Conservation (phyloP, 2,113 vertebrate species). For the Myotis yumanensis region DNA sequence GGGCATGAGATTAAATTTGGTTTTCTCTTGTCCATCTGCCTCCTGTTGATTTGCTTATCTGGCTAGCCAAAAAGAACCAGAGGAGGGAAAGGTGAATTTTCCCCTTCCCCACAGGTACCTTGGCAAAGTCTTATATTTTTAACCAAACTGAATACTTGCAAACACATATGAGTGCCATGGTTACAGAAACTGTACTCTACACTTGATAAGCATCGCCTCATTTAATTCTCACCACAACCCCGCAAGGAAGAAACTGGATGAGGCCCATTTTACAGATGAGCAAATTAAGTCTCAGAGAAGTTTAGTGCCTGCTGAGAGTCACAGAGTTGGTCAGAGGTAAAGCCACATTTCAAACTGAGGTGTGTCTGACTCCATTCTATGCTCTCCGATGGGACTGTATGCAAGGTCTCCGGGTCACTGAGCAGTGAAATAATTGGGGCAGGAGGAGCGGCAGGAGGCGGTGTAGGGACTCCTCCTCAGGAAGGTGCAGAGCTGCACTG, state of each 20-base stretch:
- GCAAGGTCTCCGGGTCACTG: not conserved
- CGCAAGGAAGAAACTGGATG: not conserved
- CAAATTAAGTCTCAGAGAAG: not conserved
- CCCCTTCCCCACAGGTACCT: not conserved
- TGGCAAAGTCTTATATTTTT: not conserved
- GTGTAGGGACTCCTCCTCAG: not conserved
- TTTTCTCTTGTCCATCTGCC: not conserved
- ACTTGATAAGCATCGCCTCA: not conserved
- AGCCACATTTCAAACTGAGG: not conserved
- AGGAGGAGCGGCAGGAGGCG: not conserved
- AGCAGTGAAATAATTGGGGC: not conserved
- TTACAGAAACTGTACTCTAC: not conserved
- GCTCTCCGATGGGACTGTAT: not conserved
- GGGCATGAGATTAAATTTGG: not conserved
- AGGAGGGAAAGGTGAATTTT: not conserved
- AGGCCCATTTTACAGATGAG: slow-evolving; percentile 15
- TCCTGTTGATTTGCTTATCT: not conserved
- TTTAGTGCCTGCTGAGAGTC: not conserved
- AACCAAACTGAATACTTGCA: not conserved
- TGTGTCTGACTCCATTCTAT: not conserved
- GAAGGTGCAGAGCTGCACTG: not conserved
- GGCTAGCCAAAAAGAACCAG: not conserved
- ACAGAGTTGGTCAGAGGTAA: not conserved
- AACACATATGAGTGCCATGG: not conserved
- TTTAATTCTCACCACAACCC: not conserved